Conservation (phyloP, 2,888 invertebrate species). For the Lysandra coridon region DNA sequence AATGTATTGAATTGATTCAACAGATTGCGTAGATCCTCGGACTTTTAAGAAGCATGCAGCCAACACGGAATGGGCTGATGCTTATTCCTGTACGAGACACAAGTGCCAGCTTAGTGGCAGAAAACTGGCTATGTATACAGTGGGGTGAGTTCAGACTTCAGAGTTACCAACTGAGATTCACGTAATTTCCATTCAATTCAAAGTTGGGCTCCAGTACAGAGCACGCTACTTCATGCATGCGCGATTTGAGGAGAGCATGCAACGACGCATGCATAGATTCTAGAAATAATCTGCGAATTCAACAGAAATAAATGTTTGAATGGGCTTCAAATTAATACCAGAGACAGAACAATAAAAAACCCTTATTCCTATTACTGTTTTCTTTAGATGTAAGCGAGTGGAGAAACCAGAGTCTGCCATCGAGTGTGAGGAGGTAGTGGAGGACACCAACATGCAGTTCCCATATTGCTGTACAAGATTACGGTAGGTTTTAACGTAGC, state of each 20-base stretch:
- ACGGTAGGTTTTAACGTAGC: conserved; percentile 49
- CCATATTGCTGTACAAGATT: conserved; percentile 71
- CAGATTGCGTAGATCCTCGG: conserved; percentile 69
- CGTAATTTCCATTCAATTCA: background rate
- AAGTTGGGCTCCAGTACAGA: too few species aligned
- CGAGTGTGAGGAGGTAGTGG: conserved; percentile 74
- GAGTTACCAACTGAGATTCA: conserved; percentile 33
- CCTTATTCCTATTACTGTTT: background rate
- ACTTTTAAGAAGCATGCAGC: conserved; percentile 68
- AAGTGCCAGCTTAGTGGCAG: conserved; percentile 72
- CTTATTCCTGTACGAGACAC: conserved; percentile 71
- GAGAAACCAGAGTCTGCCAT: conserved; percentile 74
- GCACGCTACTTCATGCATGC: too few species aligned
- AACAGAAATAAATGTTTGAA: background rate
- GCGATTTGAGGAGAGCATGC: too few species aligned
- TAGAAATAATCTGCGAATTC: background rate
- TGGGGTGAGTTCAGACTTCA: conserved; percentile 53
- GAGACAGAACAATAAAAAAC: background rate
- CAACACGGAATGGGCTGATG: conserved; percentile 73
- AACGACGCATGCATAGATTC: too few species aligned
- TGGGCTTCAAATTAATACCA: background rate
- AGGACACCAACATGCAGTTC: conserved; percentile 76
- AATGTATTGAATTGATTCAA: background rate
- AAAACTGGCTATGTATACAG: conserved; percentile 71
- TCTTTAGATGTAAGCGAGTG: conserved; percentile 65